A percentile compares a stretch with the other conserved stretches of the same genome.
Conservation (phyloP, 2,888 invertebrate species). For the Diabrotica balteata region DNA sequence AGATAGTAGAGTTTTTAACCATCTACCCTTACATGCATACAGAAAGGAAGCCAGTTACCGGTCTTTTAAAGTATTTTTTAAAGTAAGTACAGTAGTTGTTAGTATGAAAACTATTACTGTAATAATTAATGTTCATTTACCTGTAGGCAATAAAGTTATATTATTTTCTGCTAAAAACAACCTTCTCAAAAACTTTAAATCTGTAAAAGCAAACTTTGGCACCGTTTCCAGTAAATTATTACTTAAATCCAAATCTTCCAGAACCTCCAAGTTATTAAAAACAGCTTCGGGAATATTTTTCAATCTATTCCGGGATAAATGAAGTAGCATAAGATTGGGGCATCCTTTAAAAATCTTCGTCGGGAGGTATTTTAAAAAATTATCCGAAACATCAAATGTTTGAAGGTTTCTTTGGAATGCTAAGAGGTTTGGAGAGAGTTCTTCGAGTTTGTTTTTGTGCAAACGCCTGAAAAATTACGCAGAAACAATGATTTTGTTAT, state of each 20-base stretch:
- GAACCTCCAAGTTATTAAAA: conserved; percentile 65
- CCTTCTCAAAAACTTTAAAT: conserved; percentile 66
- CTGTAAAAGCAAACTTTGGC: conserved; percentile 65
- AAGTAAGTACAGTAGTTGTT: too few species aligned
- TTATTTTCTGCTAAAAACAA: conserved; percentile 76
- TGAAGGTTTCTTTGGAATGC: conserved; percentile 67
- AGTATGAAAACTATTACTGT: too few species aligned
- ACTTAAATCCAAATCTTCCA: conserved; percentile 75
- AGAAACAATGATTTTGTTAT: neutral
- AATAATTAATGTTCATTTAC: conserved; percentile 42
- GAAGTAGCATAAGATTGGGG: conserved; percentile 67
- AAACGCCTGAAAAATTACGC: conserved; percentile 65
- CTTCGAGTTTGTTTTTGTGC: conserved; percentile 71
- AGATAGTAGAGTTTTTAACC: too few species aligned
- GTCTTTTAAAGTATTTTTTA: too few species aligned
- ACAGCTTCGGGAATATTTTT: conserved; percentile 65
- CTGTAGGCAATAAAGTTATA: conserved; percentile 66
- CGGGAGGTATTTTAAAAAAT: conserved; percentile 67
- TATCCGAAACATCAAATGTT: conserved; percentile 74
- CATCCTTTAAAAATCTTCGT: conserved; percentile 67
- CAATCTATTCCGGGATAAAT: conserved; percentile 72
- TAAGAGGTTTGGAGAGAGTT: conserved; percentile 67
- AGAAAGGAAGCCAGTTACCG: too few species aligned
- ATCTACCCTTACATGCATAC: too few species aligned
- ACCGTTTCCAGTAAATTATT: conserved; percentile 70